A percentile compares a stretch with the other conserved stretches of the same genome.
phyloP scores from a whole-genome alignment of 2,797 vertebrate species.

The Aotus griseimembra region DNA sequence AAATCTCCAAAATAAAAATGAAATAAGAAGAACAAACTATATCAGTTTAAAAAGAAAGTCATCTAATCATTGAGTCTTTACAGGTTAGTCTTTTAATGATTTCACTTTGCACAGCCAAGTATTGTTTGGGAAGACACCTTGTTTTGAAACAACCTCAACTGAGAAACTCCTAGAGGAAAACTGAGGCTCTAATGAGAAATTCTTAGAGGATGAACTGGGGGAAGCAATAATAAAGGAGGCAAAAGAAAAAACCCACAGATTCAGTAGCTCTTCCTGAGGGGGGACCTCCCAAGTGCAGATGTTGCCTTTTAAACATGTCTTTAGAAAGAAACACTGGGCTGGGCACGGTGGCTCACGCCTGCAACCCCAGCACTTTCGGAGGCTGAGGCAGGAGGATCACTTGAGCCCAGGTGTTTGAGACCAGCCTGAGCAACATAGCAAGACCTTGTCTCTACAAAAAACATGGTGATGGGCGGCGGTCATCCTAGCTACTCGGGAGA shows the following conservation, averaged over 20 bases:
- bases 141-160: background rate
- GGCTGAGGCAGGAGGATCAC: background rate
- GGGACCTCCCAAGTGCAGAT: too few relatives aligned
- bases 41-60: background rate
- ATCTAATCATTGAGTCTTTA: too few relatives aligned
- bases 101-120: background rate
- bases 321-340: background rate
- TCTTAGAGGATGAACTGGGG: background rate
- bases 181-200: background rate
- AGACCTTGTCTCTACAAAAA: background rate
- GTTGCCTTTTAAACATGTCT: background rate
- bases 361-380: background rate
- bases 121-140: background rate
- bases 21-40: background rate
- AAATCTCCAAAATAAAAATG: background rate
- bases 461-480: background rate
- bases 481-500: background rate
- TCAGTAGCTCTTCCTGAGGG: background rate
- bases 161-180: background rate
- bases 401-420: background rate
- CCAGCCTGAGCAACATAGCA: background rate
- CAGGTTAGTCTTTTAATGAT: background rate
- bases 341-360: background rate
- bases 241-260: too few relatives aligned
- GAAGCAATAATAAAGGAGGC: background rate